Evolutionary conservation across 2,113 vertebrate species (phyloP).

Genomic region (Cynopterus brachyotis): DNA sequence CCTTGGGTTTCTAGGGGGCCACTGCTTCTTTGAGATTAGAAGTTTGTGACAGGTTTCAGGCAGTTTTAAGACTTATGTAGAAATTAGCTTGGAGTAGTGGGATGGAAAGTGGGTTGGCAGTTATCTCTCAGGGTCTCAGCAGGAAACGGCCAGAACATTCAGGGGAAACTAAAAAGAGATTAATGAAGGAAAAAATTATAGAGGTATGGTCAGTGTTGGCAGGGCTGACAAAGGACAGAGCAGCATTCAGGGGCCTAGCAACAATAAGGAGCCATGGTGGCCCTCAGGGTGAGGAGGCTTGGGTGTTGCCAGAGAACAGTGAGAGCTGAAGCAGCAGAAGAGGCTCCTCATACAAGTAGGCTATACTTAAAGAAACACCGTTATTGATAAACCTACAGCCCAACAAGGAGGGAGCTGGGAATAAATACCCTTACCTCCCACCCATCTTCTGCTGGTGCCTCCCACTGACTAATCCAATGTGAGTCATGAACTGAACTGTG

Average conservation of each 20-base stretch:
- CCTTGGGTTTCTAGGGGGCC: not conserved
- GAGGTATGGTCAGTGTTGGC: not conserved
- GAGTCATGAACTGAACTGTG: not conserved
- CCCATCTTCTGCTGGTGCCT: not conserved
- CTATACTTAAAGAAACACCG: not conserved
- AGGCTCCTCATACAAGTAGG: not conserved
- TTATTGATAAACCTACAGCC: not conserved
- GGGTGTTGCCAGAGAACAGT: not conserved
- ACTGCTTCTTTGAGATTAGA: rapidly evolving
- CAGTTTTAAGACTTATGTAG: not conserved
- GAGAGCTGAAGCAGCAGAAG: not conserved
- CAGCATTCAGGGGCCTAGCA: too few relatives aligned
- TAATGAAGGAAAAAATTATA: not conserved
- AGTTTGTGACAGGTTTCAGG: not conserved
- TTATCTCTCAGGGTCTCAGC: not conserved
- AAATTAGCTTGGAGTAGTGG: not conserved
- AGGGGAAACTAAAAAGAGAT: not conserved
- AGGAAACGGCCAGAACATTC: not conserved
- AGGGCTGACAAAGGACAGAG: not conserved
- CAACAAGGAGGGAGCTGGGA: not conserved
- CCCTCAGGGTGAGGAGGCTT: not conserved
- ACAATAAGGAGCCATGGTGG: rapidly evolving
- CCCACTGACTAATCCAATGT: not conserved
- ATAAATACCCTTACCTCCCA: not conserved
- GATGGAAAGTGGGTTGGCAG: not conserved